Base-by-base conservation (phyloP, 2,888 invertebrate genomes). In the Cephonodes hylas region DNA sequence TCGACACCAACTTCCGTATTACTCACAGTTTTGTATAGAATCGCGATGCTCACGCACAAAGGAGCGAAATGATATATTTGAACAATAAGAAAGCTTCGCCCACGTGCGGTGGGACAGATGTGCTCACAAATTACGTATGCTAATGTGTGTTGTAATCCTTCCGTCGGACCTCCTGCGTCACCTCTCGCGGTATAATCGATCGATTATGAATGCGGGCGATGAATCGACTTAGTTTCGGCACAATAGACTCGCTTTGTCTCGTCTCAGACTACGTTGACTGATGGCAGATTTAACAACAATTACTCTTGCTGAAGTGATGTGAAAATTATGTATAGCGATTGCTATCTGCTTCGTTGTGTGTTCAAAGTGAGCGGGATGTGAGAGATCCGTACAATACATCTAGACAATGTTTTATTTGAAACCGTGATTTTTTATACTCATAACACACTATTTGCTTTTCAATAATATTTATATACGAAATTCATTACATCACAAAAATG, bases 81-180 rank as follows among this genome's bases (percentile, higher is more conserved):
- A 84, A 85, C 84, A 85, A 85, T 83, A 84, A 82, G 83, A 86
- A 84, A 83, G 81, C 81, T 78, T 81, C 87, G 84, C 88, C 85
- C 88, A 86, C 86, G 82, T 80, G 77, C 72, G 63, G 69, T 60
- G 73, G 77, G 80, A 78, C 86, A 86, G 84, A 82, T 86, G 84
- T 84, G 80, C 79, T 84, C 85, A 84, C 85, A 82, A 87, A 91
- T 91, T 90, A 91, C 85, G 86, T 90, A 92, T 91, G 91, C 77
- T 88, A 92, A 91, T 91, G 84, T 81, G 72, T 71, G 77, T 81
- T 84, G 88, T 86, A 87, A 90, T 89, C 88, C 89, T 89, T 89
- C 87, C 86, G 88, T 84, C 83, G 84, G 90, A 89, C 91, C 88
- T 87, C 89, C 87, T 78, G 79, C 79, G 79, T 76, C 80, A 78